phyloP scores from a whole-genome alignment of 2,888 invertebrate species.

The Teleiodes luculella region DNA sequence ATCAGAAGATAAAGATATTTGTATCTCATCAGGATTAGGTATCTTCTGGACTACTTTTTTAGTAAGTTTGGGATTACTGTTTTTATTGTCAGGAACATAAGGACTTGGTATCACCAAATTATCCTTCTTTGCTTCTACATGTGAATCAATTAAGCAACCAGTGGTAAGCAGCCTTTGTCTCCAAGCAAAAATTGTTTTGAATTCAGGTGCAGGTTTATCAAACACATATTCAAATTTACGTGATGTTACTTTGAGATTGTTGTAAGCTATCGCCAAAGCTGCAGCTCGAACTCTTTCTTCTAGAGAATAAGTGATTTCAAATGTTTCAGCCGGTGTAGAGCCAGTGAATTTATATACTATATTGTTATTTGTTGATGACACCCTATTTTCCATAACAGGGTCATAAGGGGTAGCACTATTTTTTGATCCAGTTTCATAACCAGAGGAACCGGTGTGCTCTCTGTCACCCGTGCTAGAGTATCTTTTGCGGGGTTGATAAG shows the following conservation, averaged over 20 bases:
- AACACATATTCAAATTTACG: slow-evolving; percentile 59
- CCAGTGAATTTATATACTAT: slow-evolving; percentile 57
- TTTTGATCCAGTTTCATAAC: slow-evolving; percentile 59
- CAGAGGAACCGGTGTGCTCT: slow-evolving; percentile 55
- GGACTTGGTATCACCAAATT: slow-evolving; percentile 18
- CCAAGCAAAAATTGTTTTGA: slow-evolving; percentile 71
- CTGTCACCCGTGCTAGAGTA: slow-evolving; percentile 52
- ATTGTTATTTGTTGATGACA: slow-evolving; percentile 67
- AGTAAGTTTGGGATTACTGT: background rate
- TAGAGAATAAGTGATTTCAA: slow-evolving; percentile 60
- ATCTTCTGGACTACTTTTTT: slow-evolving; percentile 29
- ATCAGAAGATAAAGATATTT: slow-evolving; percentile 40
- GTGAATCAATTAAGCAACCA: slow-evolving; percentile 66
- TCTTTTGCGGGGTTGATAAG: slow-evolving; percentile 46
- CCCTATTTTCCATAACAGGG: slow-evolving; percentile 70
- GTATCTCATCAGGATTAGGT: slow-evolving; percentile 67
- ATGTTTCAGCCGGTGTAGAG: slow-evolving; percentile 49
- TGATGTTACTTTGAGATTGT: slow-evolving; percentile 66
- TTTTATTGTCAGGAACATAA: background rate
- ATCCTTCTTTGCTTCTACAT: slow-evolving; percentile 36
- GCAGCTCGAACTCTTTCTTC: slow-evolving; percentile 65
- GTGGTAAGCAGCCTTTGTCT: slow-evolving; percentile 57
- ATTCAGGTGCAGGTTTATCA: slow-evolving; percentile 72
- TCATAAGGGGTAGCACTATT: slow-evolving; percentile 42
- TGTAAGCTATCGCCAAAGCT: slow-evolving; percentile 65